These are phyloP conservation scores for Euglossa dilemma DNA, from an alignment of 1,140 invertebrate species.

Conservation along the genomic window DNA sequence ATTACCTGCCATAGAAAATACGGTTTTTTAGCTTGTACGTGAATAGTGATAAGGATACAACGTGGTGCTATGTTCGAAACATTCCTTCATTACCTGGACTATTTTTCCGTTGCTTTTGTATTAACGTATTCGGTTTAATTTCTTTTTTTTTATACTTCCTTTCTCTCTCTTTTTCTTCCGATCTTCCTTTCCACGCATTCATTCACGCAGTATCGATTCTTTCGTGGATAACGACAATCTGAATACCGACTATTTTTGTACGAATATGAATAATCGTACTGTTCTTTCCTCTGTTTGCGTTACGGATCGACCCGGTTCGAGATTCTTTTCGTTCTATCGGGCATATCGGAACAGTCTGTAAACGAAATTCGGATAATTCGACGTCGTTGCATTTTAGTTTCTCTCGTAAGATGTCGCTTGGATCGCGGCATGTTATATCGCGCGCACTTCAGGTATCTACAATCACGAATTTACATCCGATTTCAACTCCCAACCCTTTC, in stretches of 20 bases:
- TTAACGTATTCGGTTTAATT: not conserved
- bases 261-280: slow-evolving; percentile 1
- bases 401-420: not conserved
- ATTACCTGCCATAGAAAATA: slow-evolving; percentile 51
- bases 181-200: not conserved
- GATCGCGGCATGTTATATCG: slow-evolving; percentile 3
- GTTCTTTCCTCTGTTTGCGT: not conserved
- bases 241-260: slow-evolving; percentile 24
- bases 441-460: slow-evolving; percentile 55
- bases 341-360: not conserved
- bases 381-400: not conserved
- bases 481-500: not conserved
- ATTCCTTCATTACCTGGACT: slow-evolving; percentile 23
- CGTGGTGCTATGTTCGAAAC: slow-evolving; percentile 47
- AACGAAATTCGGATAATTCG: not conserved
- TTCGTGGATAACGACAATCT: not conserved
- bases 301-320: not conserved
- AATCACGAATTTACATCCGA: slow-evolving; percentile 42
- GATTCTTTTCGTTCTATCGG: not conserved
- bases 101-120: not conserved
- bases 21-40: slow-evolving; percentile 56
- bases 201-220: slow-evolving; percentile 8
- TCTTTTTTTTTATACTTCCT: not conserved
- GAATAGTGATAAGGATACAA: slow-evolving; percentile 46
- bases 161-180: not conserved